phyloP scores from a whole-genome alignment of 2,888 invertebrate genomes.

The Chrysomela aeneicollis region DNA sequence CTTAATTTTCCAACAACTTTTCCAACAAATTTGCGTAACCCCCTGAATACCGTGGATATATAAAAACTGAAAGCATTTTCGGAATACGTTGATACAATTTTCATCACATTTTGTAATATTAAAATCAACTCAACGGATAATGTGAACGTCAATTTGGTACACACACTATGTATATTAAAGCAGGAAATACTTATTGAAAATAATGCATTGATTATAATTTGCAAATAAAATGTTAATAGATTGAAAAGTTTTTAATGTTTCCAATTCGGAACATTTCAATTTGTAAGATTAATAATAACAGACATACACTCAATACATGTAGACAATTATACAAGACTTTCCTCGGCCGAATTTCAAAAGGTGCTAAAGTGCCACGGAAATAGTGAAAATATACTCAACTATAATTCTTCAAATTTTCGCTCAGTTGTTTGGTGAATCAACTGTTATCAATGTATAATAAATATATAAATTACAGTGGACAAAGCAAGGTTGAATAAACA shows the following conservation, averaged over 20 bases:
- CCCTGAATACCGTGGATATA: too few relatives aligned
- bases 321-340: slow-evolving; percentile 52
- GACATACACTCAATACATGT: slow-evolving; percentile 54
- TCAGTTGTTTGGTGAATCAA: slow-evolving; percentile 7
- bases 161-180: too few relatives aligned
- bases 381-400: slow-evolving; percentile 27
- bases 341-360: slow-evolving; percentile 42
- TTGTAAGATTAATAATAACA: slow-evolving; percentile 53
- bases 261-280: slow-evolving; percentile 52
- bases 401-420: slow-evolving; percentile 24
- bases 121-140: too few relatives aligned
- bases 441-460: slow-evolving; percentile 25
- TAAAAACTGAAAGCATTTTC: too few relatives aligned
- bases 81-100: too few relatives aligned
- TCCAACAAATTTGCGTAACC: too few relatives aligned
- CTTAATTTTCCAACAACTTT: too few relatives aligned
- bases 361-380: slow-evolving; percentile 33
- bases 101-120: too few relatives aligned
- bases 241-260: slow-evolving; percentile 51
- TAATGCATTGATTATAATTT: too few relatives aligned
- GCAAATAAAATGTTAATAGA: slow-evolving; percentile 24
- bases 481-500: slow-evolving; percentile 21
- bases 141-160: too few relatives aligned
- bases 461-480: slow-evolving; percentile 25
- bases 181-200: too few relatives aligned